Evolutionary conservation across 2,113 vertebrate genomes (phyloP).

Genomic region (Scatophagus argus): DNA sequence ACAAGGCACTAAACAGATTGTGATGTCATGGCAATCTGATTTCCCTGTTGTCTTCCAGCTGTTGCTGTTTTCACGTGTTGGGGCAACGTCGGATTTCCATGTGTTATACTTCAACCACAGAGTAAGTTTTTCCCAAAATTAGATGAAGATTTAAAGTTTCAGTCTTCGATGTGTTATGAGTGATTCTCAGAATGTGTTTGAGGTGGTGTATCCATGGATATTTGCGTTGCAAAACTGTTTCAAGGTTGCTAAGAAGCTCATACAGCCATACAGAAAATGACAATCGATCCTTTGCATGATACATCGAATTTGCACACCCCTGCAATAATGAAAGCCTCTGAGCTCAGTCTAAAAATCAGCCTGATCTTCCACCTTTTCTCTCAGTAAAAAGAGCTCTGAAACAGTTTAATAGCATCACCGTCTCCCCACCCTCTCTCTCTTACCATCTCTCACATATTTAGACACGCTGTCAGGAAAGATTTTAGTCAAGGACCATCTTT

Average conservation of each 20-base stretch:
- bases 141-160: constrained; percentile 34
- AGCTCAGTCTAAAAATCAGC: constrained; percentile 11
- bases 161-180: neutral
- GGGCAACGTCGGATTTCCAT: constrained; percentile 32
- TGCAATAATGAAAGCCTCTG: constrained; percentile 11
- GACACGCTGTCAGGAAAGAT: constrained; percentile 61
- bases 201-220: neutral
- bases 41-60: constrained; percentile 65
- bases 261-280: constrained; percentile 13
- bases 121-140: constrained; percentile 10
- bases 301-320: constrained; percentile 28
- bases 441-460: constrained; percentile 56
- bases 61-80: constrained; percentile 27
- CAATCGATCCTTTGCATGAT: constrained; percentile 2
- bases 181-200: neutral
- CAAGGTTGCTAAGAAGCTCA: neutral
- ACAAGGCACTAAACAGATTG: constrained; percentile 61
- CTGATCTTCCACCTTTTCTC: constrained; percentile 37
- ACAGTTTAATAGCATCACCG: constrained; percentile 13
- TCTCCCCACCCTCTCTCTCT: neutral
- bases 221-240: neutral
- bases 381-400: constrained; percentile 46
- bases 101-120: neutral
- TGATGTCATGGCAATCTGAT: constrained; percentile 66
- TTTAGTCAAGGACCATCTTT: constrained; percentile 61